phyloP scores from a whole-genome alignment of 2,797 vertebrate species.

The Rhincodon typus region DNA sequence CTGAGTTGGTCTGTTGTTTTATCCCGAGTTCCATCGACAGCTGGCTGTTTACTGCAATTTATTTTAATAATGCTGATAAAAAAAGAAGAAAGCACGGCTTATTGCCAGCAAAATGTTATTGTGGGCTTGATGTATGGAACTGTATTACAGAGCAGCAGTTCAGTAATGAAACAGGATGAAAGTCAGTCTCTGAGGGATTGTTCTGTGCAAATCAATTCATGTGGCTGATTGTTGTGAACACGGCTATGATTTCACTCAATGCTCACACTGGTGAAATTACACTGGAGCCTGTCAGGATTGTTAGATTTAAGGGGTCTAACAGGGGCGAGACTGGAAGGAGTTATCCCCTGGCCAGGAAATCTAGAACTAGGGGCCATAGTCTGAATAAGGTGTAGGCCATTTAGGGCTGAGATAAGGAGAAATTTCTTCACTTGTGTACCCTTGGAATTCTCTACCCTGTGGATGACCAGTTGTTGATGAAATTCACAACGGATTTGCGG shows the following conservation, averaged over 20 bases:
- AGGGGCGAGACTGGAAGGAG: no score
- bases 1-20: not conserved
- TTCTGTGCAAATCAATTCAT: not conserved
- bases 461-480: not conserved
- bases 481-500: not conserved
- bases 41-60: not conserved
- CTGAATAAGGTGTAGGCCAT: no score
- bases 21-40: not conserved
- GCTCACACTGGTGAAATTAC: not conserved
- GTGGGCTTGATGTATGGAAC: slow-evolving; percentile 10
- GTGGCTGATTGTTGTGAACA: not conserved
- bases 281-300: not conserved
- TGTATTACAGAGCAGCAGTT: not conserved
- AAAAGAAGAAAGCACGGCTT: not conserved
- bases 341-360: no score
- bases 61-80: slow-evolving; percentile 1
- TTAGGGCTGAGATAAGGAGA: not conserved
- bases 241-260: not conserved
- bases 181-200: slow-evolving; percentile 5
- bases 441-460: not conserved
- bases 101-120: not conserved
- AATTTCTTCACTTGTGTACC: not conserved
- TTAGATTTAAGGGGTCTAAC: no score
- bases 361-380: no score
- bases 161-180: slow-evolving; percentile 16